Percentiles rank a stretch among this genome's conserved stretches.
Conservation (phyloP, 2,888 invertebrate species). For the Apoda limacodes region DNA sequence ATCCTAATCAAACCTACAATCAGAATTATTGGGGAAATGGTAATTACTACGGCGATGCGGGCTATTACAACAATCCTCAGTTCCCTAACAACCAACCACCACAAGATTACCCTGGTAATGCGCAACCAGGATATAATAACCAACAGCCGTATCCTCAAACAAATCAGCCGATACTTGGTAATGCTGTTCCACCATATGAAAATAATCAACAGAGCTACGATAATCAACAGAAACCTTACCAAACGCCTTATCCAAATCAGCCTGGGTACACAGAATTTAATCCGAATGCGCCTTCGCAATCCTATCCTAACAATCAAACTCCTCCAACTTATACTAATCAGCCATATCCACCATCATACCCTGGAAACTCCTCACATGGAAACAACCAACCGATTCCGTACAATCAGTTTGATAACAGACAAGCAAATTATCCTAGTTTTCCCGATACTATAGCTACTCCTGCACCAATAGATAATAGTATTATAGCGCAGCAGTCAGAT, state of each 20-base stretch:
- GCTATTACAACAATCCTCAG: constrained; percentile 54
- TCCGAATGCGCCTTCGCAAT: constrained; percentile 28
- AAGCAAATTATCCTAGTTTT: constrained; percentile 40
- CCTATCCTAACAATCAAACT: constrained; percentile 32
- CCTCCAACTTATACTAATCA: too few relatives aligned
- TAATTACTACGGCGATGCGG: constrained; percentile 48
- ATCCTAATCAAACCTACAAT: constrained; percentile 40
- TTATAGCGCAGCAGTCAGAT: constrained; percentile 23
- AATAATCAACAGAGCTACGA: constrained; percentile 42
- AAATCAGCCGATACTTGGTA: constrained; percentile 38
- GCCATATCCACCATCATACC: constrained; percentile 26
- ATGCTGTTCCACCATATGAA: constrained; percentile 39
- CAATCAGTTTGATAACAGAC: constrained; percentile 43
- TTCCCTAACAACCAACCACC: constrained; percentile 45
- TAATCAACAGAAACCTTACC: constrained; percentile 42
- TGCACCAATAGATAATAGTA: constrained; percentile 22
- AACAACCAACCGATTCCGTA: constrained; percentile 33
- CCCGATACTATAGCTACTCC: constrained; percentile 35
- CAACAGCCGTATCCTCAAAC: constrained; percentile 26
- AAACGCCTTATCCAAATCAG: constrained; percentile 30
- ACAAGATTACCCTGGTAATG: constrained; percentile 36
- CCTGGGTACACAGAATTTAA: constrained; percentile 45
- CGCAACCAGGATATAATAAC: background rate
- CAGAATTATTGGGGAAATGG: constrained; percentile 57
- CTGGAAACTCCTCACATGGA: constrained; percentile 38